These are phyloP conservation scores for Acropora tenuis DNA, from an alignment of 64 coral and sea anemone genomes.

Conservation along the genomic window DNA sequence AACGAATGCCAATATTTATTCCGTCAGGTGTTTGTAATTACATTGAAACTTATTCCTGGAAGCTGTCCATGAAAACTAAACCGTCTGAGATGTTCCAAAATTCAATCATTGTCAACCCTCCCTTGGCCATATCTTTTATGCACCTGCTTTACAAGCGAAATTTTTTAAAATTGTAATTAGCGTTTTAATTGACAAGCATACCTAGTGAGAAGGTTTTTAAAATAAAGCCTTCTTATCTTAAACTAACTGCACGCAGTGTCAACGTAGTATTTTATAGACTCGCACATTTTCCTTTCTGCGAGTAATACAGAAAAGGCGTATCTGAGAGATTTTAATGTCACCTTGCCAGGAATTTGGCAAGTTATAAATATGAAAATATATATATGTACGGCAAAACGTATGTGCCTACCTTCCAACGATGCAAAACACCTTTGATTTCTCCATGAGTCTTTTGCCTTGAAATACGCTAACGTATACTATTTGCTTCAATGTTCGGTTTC, in stretches of 20 bases:
- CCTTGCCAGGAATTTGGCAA: neutral
- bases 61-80: too few relatives aligned
- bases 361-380: neutral
- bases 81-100: neutral
- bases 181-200: too few relatives aligned
- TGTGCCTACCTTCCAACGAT: slow-evolving; percentile 30
- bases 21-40: neutral
- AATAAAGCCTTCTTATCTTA: too few relatives aligned
- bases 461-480: neutral
- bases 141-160: too few relatives aligned
- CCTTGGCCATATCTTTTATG: too few relatives aligned
- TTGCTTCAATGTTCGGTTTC: neutral
- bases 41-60: neutral
- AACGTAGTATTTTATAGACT: too few relatives aligned
- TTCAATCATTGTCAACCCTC: neutral
- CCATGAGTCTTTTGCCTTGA: neutral
- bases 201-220: too few relatives aligned
- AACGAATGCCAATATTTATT: neutral
- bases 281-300: neutral
- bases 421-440: slow-evolving; percentile 15
- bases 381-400: too few relatives aligned
- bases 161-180: too few relatives aligned
- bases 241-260: too few relatives aligned
- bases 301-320: too few relatives aligned
- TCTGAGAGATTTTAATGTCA: too few relatives aligned